phyloP scores from a whole-genome alignment of 1,140 invertebrate genomes.

The Eulimnadia texana region DNA sequence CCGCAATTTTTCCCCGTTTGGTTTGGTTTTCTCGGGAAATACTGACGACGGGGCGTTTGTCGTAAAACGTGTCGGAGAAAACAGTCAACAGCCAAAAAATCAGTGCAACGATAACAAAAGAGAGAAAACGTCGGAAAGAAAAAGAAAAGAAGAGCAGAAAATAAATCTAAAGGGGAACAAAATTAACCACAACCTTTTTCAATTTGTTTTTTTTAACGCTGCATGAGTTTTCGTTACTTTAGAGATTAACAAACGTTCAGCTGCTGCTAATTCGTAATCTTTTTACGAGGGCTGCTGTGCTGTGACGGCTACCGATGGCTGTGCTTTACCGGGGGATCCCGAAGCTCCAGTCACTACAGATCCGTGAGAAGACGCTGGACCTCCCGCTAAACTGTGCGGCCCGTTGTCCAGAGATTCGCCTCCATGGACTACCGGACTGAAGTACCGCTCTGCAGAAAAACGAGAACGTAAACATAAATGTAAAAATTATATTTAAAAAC shows the following conservation, averaged over 20 bases:
- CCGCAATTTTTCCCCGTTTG: too few relatives aligned
- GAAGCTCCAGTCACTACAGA: neutral
- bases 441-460: slow-evolving; percentile 29
- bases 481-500: too few relatives aligned
- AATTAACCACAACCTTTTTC: neutral
- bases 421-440: slow-evolving; percentile 30
- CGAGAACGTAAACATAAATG: too few relatives aligned
- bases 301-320: neutral
- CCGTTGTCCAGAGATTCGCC: slow-evolving; percentile 26
- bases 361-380: slow-evolving; percentile 2
- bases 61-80: too few relatives aligned
- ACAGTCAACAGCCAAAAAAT: too few relatives aligned
- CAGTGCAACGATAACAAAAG: too few relatives aligned
- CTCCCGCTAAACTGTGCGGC: slow-evolving; percentile 12
- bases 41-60: too few relatives aligned
- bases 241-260: too few relatives aligned
- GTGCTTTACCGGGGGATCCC: neutral
- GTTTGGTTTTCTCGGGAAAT: too few relatives aligned
- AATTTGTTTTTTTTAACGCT: too few relatives aligned
- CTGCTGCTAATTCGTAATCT: too few relatives aligned
- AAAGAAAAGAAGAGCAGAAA: neutral
- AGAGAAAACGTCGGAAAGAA: neutral
- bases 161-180: neutral
- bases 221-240: too few relatives aligned
- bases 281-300: neutral